Evolutionary conservation across 2,888 invertebrate species (phyloP), one percentile per base, ranked within the genome.

Genomic region (Ophion ventricosus): DNA sequence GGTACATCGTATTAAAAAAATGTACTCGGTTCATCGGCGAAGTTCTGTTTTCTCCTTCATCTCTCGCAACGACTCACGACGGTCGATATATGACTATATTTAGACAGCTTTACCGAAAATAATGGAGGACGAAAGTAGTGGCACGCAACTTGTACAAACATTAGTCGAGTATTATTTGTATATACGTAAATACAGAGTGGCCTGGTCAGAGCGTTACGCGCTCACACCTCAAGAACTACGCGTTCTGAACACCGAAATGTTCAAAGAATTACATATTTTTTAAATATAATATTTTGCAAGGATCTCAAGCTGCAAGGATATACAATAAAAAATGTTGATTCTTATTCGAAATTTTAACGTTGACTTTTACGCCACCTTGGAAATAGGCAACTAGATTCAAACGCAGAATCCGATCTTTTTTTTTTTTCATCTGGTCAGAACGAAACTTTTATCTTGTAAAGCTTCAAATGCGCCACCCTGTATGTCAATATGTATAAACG

Each of bases 1-100:
- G 23, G 23, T 20, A 23, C 17, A 23, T 72, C 57, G 35, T 20
- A n/a, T 7, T 35, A 72, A 72, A 72, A 72, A 57, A 72, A 72
- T 17, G 29, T 40, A 25, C 17, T 72, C 17, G 23, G 40, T 59
- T 57, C 59, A 7, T 23, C 57, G 72, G 23, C 35, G 25, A 72
- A 59, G 57, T 35, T 17, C 29, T 72, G 20, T 69, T 49, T 69
- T 59, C 14, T 59, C 14, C 10, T 57, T 35, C 23, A 57, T 23
- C n/a, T 17, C 35, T 35, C 35, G 35, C 10, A n/a, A n/a, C n/a
- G n/a, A 69, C 17, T 7, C 67, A 49, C 67, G 54, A 69, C n/a
- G 17, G 2, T 69, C 26, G 23, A n/a, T 49, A 69, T 56, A 3
- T n/a, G n/a, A 17, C 25, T 25, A 17, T 14, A 67, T 1, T 40